Percentiles rank a stretch among this genome's conserved stretches.
Evolutionary conservation across 2,797 vertebrate species (phyloP).

Genomic region (Thamnophis elegans): DNA sequence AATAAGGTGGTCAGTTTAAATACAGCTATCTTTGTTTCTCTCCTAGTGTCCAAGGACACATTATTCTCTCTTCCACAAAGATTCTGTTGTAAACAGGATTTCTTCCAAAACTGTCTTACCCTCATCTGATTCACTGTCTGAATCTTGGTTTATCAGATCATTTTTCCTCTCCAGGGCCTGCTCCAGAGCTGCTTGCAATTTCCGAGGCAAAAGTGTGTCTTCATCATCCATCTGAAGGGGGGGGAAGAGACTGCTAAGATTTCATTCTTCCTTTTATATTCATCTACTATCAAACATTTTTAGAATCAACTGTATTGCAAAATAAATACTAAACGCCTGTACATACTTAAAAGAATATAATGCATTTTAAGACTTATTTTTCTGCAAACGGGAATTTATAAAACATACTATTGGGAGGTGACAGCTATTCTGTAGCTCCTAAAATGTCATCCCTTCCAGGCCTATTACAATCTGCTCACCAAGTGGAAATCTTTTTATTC

Average conservation of each 20-base stretch:
- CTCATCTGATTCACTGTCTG: conserved; percentile 97
- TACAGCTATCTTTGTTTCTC: conserved; percentile 3
- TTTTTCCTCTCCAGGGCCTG: conserved; percentile 96
- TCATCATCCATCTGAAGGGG: conserved; percentile 93
- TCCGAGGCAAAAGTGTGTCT: conserved; percentile 93
- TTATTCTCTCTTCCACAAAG: background rate
- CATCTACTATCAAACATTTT: background rate
- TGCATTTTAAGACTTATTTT: conserved; percentile 7
- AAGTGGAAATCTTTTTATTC: background rate
- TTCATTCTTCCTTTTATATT: background rate
- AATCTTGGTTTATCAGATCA: conserved; percentile 94
- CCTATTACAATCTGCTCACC: background rate
- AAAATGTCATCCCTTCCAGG: background rate
- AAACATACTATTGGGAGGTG: background rate
- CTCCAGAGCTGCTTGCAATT: conserved; percentile 95
- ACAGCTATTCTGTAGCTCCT: background rate
- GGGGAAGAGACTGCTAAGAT: conserved; percentile 11
- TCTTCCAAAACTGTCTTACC: conserved; percentile 76
- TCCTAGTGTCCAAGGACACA: conserved; percentile 8
- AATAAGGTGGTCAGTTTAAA: background rate
- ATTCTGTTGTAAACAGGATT: background rate
- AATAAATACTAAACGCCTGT: conserved; percentile 1
- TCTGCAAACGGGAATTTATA: background rate
- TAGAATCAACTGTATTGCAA: background rate
- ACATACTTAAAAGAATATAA: background rate